A percentile compares a stretch with the other conserved stretches of the same genome.
These are phyloP conservation scores for Tupiocoris notatus DNA, from an alignment of 2,888 invertebrate genomes.

Conservation along the genomic window DNA sequence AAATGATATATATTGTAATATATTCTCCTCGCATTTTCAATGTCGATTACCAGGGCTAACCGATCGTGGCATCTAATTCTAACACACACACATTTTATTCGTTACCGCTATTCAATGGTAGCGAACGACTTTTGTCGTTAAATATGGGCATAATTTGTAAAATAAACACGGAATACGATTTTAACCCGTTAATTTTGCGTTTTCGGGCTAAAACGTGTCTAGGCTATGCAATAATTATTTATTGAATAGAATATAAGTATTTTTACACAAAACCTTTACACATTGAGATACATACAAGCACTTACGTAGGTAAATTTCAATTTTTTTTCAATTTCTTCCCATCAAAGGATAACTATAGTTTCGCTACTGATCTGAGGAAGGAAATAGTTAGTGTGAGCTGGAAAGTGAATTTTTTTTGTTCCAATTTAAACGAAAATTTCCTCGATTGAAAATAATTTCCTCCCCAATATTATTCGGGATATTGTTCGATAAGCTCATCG, in stretches of 20 bases:
- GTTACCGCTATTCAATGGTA: neutral
- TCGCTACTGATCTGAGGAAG: neutral
- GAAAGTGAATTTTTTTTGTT: too few species aligned
- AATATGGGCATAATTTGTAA: neutral
- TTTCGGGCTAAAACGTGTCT: neutral
- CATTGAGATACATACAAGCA: constrained; percentile 40
- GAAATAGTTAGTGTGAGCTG: neutral
- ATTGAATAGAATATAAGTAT: neutral
- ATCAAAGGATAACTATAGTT: neutral
- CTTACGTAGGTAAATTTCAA: constrained; percentile 1
- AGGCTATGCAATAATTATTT: neutral
- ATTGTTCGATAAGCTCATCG: neutral
- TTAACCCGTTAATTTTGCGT: neutral
- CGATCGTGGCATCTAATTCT: constrained; percentile 5
- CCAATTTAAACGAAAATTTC: too few species aligned
- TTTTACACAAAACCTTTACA: constrained; percentile 39
- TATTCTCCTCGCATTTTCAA: neutral
- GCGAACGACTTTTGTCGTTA: neutral
- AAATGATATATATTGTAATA: neutral
- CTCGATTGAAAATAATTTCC: too few species aligned
- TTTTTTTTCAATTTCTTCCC: too few species aligned
- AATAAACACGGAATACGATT: neutral
- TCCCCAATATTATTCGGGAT: too few species aligned
- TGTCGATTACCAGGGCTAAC: neutral
- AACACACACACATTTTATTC: constrained; percentile 3